Evolutionary conservation across 2,113 vertebrate genomes (phyloP).

Genomic region (Apodemus sylvaticus): DNA sequence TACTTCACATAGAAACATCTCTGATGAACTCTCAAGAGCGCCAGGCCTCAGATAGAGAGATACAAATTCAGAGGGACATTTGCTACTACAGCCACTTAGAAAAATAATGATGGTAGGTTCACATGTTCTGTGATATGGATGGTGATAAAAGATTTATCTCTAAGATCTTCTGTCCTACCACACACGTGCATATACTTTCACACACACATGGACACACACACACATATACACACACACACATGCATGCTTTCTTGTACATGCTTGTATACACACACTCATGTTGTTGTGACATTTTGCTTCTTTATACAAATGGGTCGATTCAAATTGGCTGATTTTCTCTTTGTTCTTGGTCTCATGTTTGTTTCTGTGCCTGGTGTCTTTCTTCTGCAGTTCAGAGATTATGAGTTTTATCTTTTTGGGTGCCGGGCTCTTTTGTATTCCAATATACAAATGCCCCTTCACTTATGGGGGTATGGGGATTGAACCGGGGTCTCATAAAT

Average conservation of each 20-base stretch:
- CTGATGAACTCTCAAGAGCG: background rate
- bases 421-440: background rate
- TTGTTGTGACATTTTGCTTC: background rate
- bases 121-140: background rate
- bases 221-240: background rate
- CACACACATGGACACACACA: background rate
- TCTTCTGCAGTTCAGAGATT: background rate
- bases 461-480: background rate
- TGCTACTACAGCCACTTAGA: too few relatives aligned
- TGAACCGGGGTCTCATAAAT: background rate
- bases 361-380: background rate
- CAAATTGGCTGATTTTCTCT: background rate
- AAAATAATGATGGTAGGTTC: too few relatives aligned
- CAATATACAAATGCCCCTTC: background rate
- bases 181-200: background rate
- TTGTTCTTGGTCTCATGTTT: background rate
- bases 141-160: background rate
- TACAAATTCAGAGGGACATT: too few relatives aligned
- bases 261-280: too few relatives aligned
- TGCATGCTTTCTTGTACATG: too few relatives aligned
- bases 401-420: background rate
- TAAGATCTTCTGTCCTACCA: background rate
- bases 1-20: background rate
- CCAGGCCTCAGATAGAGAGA: background rate
- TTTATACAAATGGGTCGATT: background rate